phyloP scores from a whole-genome alignment of 1,140 invertebrate genomes.

The Dreissena rostriformis region DNA sequence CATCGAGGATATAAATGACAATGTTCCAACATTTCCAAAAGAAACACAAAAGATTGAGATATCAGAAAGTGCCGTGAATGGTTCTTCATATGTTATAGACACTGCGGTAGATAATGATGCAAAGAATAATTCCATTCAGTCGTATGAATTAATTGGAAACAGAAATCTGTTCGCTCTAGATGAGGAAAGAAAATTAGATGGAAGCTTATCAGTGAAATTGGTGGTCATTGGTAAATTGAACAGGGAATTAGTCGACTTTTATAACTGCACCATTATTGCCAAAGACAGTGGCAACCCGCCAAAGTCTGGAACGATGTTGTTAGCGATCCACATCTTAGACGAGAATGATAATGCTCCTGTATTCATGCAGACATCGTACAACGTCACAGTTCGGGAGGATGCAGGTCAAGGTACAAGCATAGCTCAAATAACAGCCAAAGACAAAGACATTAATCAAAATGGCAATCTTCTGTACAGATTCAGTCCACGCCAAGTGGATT shows the following conservation, averaged over 20 bases:
- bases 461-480: slow-evolving; percentile 90
- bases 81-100: slow-evolving; percentile 87
- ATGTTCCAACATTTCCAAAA: slow-evolving; percentile 89
- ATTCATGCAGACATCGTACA: slow-evolving; percentile 89
- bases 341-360: slow-evolving; percentile 95
- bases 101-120: slow-evolving; percentile 73
- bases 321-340: slow-evolving; percentile 89
- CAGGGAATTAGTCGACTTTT: slow-evolving; percentile 90
- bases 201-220: slow-evolving; percentile 68
- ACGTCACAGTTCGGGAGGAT: slow-evolving; percentile 85
- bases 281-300: slow-evolving; percentile 95
- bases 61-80: slow-evolving; percentile 79
- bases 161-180: slow-evolving; percentile 68
- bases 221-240: slow-evolving; percentile 85
- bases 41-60: slow-evolving; percentile 66
- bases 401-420: slow-evolving; percentile 64
- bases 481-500: slow-evolving; percentile 63
- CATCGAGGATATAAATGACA: slow-evolving; percentile 95
- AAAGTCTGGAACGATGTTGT: slow-evolving; percentile 90
- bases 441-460: slow-evolving; percentile 94
- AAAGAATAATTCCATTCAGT: slow-evolving; percentile 82
- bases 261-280: slow-evolving; percentile 92
- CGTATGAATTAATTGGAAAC: slow-evolving; percentile 70
- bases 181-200: slow-evolving; percentile 69
- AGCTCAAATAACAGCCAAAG: slow-evolving; percentile 88